Evolutionary conservation across 2,888 invertebrate species (phyloP), one percentile per base, ranked within the genome.

Genomic region (Autographa pulchrina): DNA sequence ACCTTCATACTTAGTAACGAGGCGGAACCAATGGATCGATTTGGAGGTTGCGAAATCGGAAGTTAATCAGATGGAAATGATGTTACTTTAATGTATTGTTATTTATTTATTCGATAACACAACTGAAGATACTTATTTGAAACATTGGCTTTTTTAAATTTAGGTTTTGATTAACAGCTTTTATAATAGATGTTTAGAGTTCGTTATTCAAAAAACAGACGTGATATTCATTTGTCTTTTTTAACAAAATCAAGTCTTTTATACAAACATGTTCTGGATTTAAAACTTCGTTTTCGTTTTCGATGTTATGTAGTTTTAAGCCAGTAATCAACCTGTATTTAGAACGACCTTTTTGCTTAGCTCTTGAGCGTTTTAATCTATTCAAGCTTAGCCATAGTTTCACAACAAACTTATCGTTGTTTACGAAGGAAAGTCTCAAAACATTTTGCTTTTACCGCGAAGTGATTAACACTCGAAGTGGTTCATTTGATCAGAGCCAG

Each of bases 381-480:
- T 77, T 65, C 67, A 54, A 32, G 9, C 67, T 64, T 80, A 72
- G 48, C 20, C n/a, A 65, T 4, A 31, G 61, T 76, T 80, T 78
- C 77, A 77, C 68, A 80, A 72, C 65, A 54, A 68, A 63, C 43
- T 14, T 75, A 65, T 65, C 70, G 43, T 61, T 60, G 65, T 67
- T 68, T 60, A 76, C 35, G 20, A 80, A 79, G 70, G 81, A 84
- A 84, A 85, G 81, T 76, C 68, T 75, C 20, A 75, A 72, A 65
- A 78, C 78, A 72, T 77, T 84, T 78, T 68, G 79, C 82, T 80
- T 74, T 68, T 75, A 70, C 81, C 65, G 86, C 85, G 84, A 88
- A 91, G 89, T 91, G 87, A 92, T 92, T 91, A 92, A 92, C 91
- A 89, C 91, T 86, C 79, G 66, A 89, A 90, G 85, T 88, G 85